Percentiles rank a stretch among this genome's conserved stretches.
Conservation (phyloP, 2,797 vertebrate species). For the Ataeniobius toweri region DNA sequence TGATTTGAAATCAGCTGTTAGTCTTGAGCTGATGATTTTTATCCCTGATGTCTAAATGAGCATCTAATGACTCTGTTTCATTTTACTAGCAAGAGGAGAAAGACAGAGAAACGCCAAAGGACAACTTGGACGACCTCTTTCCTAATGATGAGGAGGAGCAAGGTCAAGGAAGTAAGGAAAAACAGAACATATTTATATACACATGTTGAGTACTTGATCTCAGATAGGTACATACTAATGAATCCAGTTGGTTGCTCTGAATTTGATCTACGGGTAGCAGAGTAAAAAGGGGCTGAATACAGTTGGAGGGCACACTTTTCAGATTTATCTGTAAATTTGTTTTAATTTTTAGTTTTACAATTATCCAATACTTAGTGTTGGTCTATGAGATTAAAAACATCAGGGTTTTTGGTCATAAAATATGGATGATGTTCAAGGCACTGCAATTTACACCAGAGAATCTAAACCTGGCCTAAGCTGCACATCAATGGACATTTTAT, state of each 20-base stretch:
- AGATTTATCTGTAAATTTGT: background rate
- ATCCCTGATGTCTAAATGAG: background rate
- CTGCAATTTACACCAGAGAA: background rate
- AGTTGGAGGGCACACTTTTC: background rate
- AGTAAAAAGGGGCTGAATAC: background rate
- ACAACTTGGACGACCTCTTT: slow-evolving; percentile 95
- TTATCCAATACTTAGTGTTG: background rate
- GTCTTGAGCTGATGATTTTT: background rate
- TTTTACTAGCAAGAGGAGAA: slow-evolving; percentile 89
- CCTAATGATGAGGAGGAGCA: slow-evolving; percentile 96
- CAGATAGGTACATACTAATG: background rate
- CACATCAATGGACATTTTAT: background rate
- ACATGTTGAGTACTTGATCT: background rate
- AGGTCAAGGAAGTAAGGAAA: slow-evolving; percentile 87
- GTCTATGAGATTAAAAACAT: background rate
- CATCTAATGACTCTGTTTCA: slow-evolving; percentile 17
- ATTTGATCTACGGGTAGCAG: background rate
- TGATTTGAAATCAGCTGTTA: background rate
- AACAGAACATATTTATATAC: background rate
- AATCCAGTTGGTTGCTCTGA: background rate
- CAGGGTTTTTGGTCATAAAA: background rate
- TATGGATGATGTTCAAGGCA: too few species aligned
- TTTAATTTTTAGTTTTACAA: background rate
- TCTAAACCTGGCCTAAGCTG: background rate
- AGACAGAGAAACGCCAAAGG: slow-evolving; percentile 89